Base-by-base conservation (phyloP, 2,113 vertebrate species). In the Esox niger region DNA sequence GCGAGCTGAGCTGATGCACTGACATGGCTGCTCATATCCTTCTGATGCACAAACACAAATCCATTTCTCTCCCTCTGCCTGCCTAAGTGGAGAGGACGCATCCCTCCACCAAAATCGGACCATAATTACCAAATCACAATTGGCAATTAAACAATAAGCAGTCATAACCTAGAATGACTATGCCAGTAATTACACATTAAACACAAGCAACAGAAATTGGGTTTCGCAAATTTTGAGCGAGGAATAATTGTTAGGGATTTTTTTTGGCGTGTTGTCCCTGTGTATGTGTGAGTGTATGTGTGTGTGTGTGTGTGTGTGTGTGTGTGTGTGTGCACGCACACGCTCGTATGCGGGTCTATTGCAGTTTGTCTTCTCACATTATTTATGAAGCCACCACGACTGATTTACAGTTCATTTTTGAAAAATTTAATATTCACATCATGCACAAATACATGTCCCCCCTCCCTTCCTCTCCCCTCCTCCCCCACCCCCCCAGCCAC, bases 71-170 rank as follows among this genome's bases (percentile, higher is more conserved):
- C 25, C n/a, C 26, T 43, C 62, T 43, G 33, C 13, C 62, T 27
- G 33, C 25, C 61, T 43, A 25, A 55, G 21, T 11, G 8, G 32
- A 62, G 9, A 11, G 31, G 17, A 9, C 15, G 38, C 2, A 9
- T 30, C 69, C 68, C 62, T 64, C 62, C 70, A 73, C 66, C 68
- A 76, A 66, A 75, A 73, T 76, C 78, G 73, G 68, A 78, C 69
- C 60, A 77, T 77, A 84, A 90, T 87, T 85, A 84, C 71, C 77
- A 55, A 76, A 81, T 81, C 79, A 78, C 81, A 80, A 75, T 79
- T 75, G 78, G 79, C 78, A 86, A 85, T 89, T 84, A 82, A 80
- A 81, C 71, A 77, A 75, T 65, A 71, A 86, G 81, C 81, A 84
- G 83, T 86, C 69, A 83, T 70, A 84, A 70, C 49, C 31, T 66